A percentile compares a stretch with the other conserved stretches of the same genome.
Conservation (phyloP, 2,113 vertebrate species). For the Eidolon helvum region DNA sequence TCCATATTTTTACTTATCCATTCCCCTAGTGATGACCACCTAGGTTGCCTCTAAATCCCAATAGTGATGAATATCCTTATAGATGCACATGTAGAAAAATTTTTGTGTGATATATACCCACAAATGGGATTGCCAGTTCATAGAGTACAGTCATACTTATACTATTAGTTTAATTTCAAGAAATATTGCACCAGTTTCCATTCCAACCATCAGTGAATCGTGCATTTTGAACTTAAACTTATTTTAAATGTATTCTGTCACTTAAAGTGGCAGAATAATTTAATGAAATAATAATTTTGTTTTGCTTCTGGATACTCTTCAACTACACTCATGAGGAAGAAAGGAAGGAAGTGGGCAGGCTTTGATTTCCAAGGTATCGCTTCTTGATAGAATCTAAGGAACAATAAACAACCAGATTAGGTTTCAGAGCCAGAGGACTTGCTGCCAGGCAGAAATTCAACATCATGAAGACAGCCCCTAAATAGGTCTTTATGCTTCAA, state of each 20-base stretch:
- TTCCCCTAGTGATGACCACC: not conserved
- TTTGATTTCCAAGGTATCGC: not conserved
- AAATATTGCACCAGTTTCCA: not conserved
- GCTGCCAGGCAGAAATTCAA: not conserved
- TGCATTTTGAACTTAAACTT: not conserved
- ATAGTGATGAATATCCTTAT: not conserved
- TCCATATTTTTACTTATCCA: not conserved
- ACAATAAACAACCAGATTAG: not conserved
- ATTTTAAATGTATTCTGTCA: constrained; percentile 22
- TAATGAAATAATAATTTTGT: not conserved
- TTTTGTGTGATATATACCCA: not conserved
- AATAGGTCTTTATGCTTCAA: not conserved
- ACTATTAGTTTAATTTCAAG: not conserved
- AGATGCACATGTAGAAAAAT: not conserved
- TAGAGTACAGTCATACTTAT: not conserved
- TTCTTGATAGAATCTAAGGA: not conserved
- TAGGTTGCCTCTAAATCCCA: not conserved
- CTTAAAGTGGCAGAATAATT: not conserved
- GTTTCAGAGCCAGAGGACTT: not conserved
- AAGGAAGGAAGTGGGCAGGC: not conserved
- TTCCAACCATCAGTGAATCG: not conserved
- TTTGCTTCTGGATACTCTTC: not conserved
- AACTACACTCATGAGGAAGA: not conserved
- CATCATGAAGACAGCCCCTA: not conserved
- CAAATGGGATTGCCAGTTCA: not conserved